Percentiles rank a stretch among this genome's conserved stretches.
Conservation (phyloP, 2,888 invertebrate species). For the Dorcus parallelipipedus region DNA sequence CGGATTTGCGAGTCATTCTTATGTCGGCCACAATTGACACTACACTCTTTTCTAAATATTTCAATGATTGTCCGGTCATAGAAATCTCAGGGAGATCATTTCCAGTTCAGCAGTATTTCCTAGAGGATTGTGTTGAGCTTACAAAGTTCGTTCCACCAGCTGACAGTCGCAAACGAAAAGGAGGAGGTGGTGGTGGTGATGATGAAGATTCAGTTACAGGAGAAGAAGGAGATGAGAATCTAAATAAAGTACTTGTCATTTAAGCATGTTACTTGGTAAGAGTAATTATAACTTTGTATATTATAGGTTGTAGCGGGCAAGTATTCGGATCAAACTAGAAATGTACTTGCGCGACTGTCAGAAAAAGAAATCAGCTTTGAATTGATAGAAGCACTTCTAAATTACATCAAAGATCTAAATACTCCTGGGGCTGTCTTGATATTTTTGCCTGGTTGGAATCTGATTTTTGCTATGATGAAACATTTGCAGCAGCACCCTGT, state of each 20-base stretch:
- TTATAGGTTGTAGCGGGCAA: conserved; percentile 37
- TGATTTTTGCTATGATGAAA: conserved; percentile 89
- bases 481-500: conserved; percentile 70
- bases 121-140: conserved; percentile 90
- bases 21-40: conserved; percentile 99
- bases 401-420: conserved; percentile 57
- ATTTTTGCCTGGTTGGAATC: conserved; percentile 96
- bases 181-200: conserved; percentile 51
- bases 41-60: conserved; percentile 85
- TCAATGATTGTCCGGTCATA: conserved; percentile 85
- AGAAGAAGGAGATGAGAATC: conserved; percentile 62
- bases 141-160: conserved; percentile 77
- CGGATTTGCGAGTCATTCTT: conserved; percentile 86
- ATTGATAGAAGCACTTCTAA: conserved; percentile 76
- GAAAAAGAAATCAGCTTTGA: conserved; percentile 94
- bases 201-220: conserved; percentile 54
- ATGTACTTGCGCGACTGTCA: conserved; percentile 70
- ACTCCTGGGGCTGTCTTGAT: conserved; percentile 85
- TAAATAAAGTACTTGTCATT: conserved; percentile 60
- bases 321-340: conserved; percentile 62
- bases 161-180: conserved; percentile 69
- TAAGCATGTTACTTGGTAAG: background rate
- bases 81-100: conserved; percentile 85
- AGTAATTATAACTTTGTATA: conserved; percentile 15
- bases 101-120: conserved; percentile 86